Evolutionary conservation across 1,140 invertebrate species (phyloP).

Genomic region (Thalassaphorura encarpata): DNA sequence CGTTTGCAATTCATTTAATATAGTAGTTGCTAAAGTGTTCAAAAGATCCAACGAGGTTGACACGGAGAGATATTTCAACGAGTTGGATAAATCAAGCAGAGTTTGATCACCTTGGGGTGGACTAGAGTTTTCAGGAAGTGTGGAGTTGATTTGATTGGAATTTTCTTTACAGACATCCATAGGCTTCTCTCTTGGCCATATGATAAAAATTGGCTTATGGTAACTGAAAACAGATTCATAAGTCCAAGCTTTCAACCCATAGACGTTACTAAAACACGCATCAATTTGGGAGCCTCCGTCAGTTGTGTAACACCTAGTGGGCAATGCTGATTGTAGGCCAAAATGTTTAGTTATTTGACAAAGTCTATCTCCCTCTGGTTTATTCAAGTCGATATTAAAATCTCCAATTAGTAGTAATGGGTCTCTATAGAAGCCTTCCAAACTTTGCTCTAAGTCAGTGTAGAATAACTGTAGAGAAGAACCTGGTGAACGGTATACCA

Average conservation of each 20-base stretch:
- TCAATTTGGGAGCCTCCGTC: neutral
- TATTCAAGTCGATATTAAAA: neutral
- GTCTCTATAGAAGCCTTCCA: neutral
- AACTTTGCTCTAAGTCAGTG: neutral
- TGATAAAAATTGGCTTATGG: slow-evolving; percentile 8
- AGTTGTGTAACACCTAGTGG: neutral
- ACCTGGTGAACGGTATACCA: neutral
- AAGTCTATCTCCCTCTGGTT: neutral
- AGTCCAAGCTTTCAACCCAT: neutral
- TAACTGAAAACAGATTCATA: slow-evolving; percentile 3
- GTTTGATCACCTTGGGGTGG: too few relatives aligned
- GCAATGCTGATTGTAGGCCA: neutral
- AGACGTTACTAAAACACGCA: neutral
- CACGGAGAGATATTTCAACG: too few relatives aligned
- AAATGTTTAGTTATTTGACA: neutral
- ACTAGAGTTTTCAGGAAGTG: too few relatives aligned
- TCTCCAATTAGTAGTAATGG: neutral
- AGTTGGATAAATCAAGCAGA: too few relatives aligned
- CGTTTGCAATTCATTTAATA: too few relatives aligned
- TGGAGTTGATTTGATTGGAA: too few relatives aligned
- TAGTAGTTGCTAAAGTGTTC: too few relatives aligned
- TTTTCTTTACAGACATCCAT: too few relatives aligned
- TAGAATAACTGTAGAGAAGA: neutral
- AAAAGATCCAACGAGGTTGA: too few relatives aligned
- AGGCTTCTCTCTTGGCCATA: neutral